Conservation (phyloP, 2,888 invertebrate species). For the Dorcus hopei region DNA sequence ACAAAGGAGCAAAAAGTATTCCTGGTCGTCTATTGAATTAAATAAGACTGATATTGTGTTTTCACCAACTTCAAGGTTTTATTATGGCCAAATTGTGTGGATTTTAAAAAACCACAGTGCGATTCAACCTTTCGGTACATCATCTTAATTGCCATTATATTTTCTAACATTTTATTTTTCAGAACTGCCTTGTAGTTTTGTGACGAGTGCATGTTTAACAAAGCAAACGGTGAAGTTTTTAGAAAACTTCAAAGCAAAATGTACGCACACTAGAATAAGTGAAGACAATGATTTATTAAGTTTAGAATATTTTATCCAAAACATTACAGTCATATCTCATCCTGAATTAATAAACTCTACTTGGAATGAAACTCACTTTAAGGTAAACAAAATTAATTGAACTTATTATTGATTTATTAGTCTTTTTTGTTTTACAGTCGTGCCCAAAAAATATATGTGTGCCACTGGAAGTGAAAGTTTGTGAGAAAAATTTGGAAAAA, state of each 20-base stretch:
- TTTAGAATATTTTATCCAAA: slow-evolving; percentile 40
- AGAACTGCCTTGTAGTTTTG: slow-evolving; percentile 42
- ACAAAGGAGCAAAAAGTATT: slow-evolving; percentile 21
- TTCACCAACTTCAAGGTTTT: slow-evolving; percentile 8
- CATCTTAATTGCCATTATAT: slow-evolving; percentile 1
- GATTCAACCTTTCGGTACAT: slow-evolving; percentile 31
- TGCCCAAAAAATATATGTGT: slow-evolving; percentile 44
- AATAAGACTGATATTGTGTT: too few relatives aligned
- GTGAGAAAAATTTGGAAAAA: slow-evolving; percentile 34
- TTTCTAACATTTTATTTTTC: slow-evolving; percentile 15
- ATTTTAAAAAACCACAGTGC: slow-evolving; percentile 24
- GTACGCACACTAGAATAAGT: slow-evolving; percentile 44
- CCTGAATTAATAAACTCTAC: slow-evolving; percentile 24
- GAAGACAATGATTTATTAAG: slow-evolving; percentile 39
- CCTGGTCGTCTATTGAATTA: slow-evolving; percentile 10
- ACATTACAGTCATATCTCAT: slow-evolving; percentile 35
- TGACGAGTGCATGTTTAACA: slow-evolving; percentile 39
- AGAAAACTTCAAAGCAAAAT: slow-evolving; percentile 45
- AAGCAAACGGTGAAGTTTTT: slow-evolving; percentile 49
- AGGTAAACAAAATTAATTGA: slow-evolving; percentile 29
- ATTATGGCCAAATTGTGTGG: slow-evolving; percentile 31
- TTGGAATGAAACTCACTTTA: slow-evolving; percentile 34
- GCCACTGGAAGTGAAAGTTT: slow-evolving; percentile 36
- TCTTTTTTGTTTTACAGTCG: slow-evolving; percentile 32
- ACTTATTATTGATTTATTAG: slow-evolving; percentile 1